Base-by-base conservation (phyloP, 1,140 invertebrate genomes). In the Aphelenchoides fujianensis region DNA sequence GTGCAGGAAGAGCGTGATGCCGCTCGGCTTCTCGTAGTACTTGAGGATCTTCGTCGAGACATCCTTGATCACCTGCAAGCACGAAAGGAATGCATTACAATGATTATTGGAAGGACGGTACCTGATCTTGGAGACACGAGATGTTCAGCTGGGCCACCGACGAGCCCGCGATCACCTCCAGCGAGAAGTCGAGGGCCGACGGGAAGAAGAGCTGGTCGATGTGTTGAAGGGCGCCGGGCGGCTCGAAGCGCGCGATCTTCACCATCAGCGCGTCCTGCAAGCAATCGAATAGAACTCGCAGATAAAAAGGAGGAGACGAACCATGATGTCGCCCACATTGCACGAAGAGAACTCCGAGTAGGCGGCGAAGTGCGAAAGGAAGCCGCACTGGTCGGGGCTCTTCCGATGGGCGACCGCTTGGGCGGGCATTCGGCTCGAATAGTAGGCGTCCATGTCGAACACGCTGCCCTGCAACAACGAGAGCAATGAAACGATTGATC, bases 171-270 rank as follows among this genome's bases (percentile, higher is more conserved):
- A 66, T 34, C 16, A 66, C n/a, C 30, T 66, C 27, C 0, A 66
- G 30, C n/a, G 63, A 32, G 31, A 66, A 66, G 63, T 66, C 23
- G 16, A 66, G 32, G 53, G 63, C 16, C n/a, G 63, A 66, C 16
- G 63, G 63, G 53, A 41, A 66, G 36, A 66, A 66, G 32, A 32
- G 63, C 31, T 66, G 63, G 53, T 66, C 63, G n/a, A 34, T 66
- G 12, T 30, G 16, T 36, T 35, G 16, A 12, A 66, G 30, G 1
- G 63, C 37, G 12, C 32, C 63, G 1, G 63, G 63, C 23, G 32
- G 31, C 12, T 32, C 36, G 32, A 66, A 66, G 37, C 63, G 31
- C 12, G n/a, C 36, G 27, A 66, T n/a, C 0, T 37, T 30, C 27
- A 48, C 31, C 16, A 66, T 12, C 31, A 66, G 19, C 0, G 16